A percentile compares a stretch with the other conserved stretches of the same genome.
Conservation (phyloP, 2,113 vertebrate genomes). For the Tenebrosternarchus preto region DNA sequence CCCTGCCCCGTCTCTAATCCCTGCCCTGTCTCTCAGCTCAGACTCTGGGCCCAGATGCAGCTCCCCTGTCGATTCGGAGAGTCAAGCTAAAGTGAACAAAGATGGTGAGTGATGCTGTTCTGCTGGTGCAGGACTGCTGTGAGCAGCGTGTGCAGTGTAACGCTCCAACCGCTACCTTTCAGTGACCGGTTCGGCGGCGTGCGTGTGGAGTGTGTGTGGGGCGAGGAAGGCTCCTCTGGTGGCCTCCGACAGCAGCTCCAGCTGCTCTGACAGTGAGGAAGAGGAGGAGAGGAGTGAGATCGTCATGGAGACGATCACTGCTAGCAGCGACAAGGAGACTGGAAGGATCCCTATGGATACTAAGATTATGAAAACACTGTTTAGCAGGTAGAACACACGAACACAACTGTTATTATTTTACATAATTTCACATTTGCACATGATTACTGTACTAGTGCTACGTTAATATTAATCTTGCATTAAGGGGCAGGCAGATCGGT, state of each 20-base stretch:
- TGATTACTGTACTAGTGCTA: too few species aligned
- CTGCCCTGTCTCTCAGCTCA: slow-evolving; percentile 73
- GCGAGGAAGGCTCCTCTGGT: slow-evolving; percentile 69
- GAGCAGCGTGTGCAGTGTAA: neutral
- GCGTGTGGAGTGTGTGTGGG: slow-evolving; percentile 86
- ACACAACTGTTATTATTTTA: neutral
- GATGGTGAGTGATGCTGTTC: slow-evolving; percentile 68
- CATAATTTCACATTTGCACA: too few species aligned
- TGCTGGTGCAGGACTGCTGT: neutral
- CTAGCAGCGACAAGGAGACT: slow-evolving; percentile 72
- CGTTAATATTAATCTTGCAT: too few species aligned
- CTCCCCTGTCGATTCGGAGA: slow-evolving; percentile 80
- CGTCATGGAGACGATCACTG: slow-evolving; percentile 70
- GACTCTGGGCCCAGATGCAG: slow-evolving; percentile 87
- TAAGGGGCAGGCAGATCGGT: too few species aligned
- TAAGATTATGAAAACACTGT: slow-evolving; percentile 73
- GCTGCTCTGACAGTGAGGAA: slow-evolving; percentile 37
- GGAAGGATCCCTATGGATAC: slow-evolving; percentile 68
- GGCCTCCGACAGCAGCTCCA: slow-evolving; percentile 44
- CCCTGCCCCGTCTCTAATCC: slow-evolving; percentile 21
- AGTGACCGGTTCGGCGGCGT: slow-evolving; percentile 73
- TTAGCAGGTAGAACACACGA: slow-evolving; percentile 75
- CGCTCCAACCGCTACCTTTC: neutral
- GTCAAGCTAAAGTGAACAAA: slow-evolving; percentile 60
- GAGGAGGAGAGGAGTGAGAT: slow-evolving; percentile 71